Evolutionary conservation across 1,140 invertebrate species (phyloP).

Genomic region (Pantala flavescens): DNA sequence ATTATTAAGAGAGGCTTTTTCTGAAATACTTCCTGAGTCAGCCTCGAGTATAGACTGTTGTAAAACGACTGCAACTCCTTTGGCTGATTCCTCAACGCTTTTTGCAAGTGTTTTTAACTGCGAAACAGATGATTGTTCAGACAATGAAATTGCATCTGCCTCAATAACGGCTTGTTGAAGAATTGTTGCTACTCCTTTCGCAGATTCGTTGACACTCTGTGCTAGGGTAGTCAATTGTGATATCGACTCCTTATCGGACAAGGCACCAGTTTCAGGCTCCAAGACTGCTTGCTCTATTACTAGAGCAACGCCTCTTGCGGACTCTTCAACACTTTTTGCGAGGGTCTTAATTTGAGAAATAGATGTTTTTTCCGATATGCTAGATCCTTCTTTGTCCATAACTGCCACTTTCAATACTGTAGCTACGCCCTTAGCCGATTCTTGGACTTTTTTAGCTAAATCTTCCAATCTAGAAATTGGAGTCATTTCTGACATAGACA

Average conservation of each 20-base stretch:
- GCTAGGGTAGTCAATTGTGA: conserved; percentile 15
- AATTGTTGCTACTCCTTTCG: conserved; percentile 13
- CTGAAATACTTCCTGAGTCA: conserved; percentile 14
- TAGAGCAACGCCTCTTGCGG: conserved; percentile 2
- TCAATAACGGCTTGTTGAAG: conserved; percentile 22
- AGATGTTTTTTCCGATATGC: neutral
- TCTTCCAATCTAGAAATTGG: conserved; percentile 3
- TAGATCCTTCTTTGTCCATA: neutral
- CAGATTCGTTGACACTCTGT: conserved; percentile 12
- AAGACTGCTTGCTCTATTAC: neutral
- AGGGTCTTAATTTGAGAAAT: conserved; percentile 10
- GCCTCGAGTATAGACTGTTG: conserved; percentile 22
- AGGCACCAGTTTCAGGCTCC: neutral
- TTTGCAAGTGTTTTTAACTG: conserved; percentile 24
- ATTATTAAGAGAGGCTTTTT: conserved; percentile 18
- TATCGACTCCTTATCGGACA: neutral
- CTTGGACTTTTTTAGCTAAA: neutral
- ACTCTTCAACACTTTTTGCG: conserved; percentile 15
- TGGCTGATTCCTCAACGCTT: conserved; percentile 14
- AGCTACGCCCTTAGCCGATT: neutral
- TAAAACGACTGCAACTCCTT: conserved; percentile 12
- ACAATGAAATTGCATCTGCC: conserved; percentile 16
- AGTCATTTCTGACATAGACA: neutral
- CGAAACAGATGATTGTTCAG: conserved; percentile 20
- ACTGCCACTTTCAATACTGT: neutral